Percentiles rank a stretch among this genome's conserved stretches.
These are phyloP conservation scores for Muntiacus reevesi DNA, from an alignment of 2,113 vertebrate species.

Conservation along the genomic window DNA sequence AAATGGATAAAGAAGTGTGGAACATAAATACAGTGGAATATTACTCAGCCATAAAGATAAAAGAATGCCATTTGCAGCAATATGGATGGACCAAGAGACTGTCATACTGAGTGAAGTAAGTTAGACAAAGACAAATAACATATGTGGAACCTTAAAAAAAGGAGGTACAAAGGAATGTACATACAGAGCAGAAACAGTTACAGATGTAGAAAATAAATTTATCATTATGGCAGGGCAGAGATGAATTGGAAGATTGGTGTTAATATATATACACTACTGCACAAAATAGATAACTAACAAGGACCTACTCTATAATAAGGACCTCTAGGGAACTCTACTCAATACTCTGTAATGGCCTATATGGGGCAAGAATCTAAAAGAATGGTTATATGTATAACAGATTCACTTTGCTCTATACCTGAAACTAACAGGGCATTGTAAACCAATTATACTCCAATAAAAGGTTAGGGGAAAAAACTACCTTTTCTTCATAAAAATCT, in stretches of 20 bases:
- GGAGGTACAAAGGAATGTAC: neutral
- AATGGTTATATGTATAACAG: neutral
- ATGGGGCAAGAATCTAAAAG: neutral
- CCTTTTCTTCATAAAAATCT: neutral
- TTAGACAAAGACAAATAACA: neutral
- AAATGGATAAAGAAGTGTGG: neutral
- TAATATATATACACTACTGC: neutral
- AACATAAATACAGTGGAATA: neutral
- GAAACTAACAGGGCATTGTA: neutral
- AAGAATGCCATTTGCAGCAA: neutral
- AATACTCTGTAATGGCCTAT: neutral
- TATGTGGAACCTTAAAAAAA: neutral
- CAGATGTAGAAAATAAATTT: neutral
- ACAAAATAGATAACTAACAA: neutral
- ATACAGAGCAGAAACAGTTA: neutral
- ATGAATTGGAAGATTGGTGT: neutral
- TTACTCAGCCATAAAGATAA: neutral
- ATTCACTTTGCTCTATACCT: neutral
- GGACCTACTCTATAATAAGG: neutral
- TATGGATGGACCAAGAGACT: neutral
- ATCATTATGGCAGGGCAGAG: neutral
- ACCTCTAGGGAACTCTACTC: neutral
- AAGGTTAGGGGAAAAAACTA: rapidly evolving
- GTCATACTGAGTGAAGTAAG: neutral
- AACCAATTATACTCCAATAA: neutral